phyloP scores from a whole-genome alignment of 2,113 vertebrate genomes.

The Onychorhynchus coronatus region DNA sequence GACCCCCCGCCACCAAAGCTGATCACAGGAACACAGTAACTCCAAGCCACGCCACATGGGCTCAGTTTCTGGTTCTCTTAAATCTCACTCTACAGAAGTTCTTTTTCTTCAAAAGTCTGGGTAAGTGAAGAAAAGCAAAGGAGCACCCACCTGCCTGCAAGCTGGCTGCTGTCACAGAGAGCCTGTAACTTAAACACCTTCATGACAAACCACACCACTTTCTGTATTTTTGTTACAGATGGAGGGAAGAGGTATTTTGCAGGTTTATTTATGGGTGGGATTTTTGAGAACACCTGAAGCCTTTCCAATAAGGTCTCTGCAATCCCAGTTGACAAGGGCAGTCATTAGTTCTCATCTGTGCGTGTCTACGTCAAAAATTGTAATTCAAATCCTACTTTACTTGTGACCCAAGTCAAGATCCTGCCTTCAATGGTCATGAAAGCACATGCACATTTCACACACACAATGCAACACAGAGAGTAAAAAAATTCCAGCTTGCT shows the following conservation, averaged over 20 bases:
- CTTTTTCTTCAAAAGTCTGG: background rate
- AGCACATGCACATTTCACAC: background rate
- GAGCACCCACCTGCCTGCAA: background rate
- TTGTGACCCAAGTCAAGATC: background rate
- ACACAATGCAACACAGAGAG: background rate
- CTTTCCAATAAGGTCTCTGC: background rate
- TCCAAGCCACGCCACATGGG: background rate
- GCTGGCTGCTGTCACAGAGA: background rate
- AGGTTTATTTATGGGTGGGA: background rate
- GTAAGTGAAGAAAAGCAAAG: background rate
- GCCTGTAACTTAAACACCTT: background rate
- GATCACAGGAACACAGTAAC: background rate
- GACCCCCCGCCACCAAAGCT: background rate
- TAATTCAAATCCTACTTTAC: background rate
- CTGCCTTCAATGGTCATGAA: background rate
- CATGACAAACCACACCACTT: background rate
- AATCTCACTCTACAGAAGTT: background rate
- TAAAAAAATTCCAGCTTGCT: background rate
- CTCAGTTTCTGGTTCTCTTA: background rate
- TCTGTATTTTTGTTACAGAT: background rate
- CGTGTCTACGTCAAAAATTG: background rate
- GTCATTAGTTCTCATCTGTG: background rate
- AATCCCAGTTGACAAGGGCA: background rate
- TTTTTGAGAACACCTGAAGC: background rate
- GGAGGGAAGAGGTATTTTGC: background rate